These are phyloP conservation scores for Lepidurus arcticus DNA, from an alignment of 1,140 invertebrate species.

Conservation along the genomic window DNA sequence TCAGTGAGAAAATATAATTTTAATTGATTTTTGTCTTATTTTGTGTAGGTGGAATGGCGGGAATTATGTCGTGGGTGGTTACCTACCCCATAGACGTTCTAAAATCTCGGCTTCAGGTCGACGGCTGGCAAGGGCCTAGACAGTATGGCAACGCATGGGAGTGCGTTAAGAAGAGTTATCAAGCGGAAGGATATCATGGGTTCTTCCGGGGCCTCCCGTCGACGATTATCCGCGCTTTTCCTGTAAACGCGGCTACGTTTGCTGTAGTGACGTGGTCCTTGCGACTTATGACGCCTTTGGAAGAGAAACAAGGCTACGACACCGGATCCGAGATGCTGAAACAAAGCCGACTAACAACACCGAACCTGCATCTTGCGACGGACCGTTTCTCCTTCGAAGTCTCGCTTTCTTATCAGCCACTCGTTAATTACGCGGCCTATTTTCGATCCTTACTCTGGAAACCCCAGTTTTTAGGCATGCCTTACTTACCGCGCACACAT, in stretches of 20 bases:
- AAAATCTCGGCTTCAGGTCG: constrained; percentile 73
- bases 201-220: constrained; percentile 66
- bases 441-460: constrained; percentile 4
- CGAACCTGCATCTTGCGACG: not conserved
- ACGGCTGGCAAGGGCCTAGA: constrained; percentile 39
- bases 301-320: constrained; percentile 12
- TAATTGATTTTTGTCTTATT: not conserved
- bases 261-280: constrained; percentile 72
- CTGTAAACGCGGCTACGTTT: constrained; percentile 87
- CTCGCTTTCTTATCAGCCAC: not conserved
- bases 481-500: constrained; percentile 4
- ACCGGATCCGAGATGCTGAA: constrained; percentile 2
- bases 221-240: constrained; percentile 76
- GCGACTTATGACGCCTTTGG: constrained; percentile 39
- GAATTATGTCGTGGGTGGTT: constrained; percentile 75
- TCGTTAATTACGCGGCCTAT: not conserved
- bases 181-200: constrained; percentile 59
- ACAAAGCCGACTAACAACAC: not conserved
- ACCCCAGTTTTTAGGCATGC: not conserved
- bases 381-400: not conserved
- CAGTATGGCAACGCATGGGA: constrained; percentile 62
- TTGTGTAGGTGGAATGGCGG: constrained; percentile 60
- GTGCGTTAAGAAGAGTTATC: constrained; percentile 63
- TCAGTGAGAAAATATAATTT: too few relatives aligned
- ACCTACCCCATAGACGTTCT: constrained; percentile 84